These are phyloP conservation scores for Eristalinus sepulchralis DNA, from an alignment of 2,888 invertebrate genomes.

Conservation along the genomic window DNA sequence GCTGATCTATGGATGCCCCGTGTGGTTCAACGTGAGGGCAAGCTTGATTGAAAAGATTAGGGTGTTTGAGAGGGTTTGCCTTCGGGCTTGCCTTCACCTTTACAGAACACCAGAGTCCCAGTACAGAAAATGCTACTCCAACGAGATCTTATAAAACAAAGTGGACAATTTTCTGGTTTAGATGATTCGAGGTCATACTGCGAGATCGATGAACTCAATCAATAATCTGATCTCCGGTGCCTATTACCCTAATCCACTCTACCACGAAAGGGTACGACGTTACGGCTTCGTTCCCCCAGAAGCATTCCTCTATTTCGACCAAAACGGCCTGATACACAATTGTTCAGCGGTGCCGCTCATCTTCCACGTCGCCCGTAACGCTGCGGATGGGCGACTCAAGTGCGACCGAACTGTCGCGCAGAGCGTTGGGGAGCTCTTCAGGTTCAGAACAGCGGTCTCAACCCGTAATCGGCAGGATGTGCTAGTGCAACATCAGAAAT, in stretches of 20 bases:
- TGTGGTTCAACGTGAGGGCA: conserved; percentile 12
- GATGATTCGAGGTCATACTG: neutral
- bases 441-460: too few species aligned
- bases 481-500: too few species aligned
- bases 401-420: neutral
- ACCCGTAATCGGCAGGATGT: too few species aligned
- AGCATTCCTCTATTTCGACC: neutral
- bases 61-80: neutral
- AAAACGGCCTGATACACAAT: neutral
- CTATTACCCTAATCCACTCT: neutral
- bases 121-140: conserved; percentile 4
- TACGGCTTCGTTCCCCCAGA: conserved; percentile 4
- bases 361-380: neutral
- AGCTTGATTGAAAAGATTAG: neutral
- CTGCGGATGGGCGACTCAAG: neutral
- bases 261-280: neutral
- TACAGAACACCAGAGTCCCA: neutral
- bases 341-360: conserved; percentile 3
- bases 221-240: conserved; percentile 5
- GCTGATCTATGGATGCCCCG: conserved; percentile 7
- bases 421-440: neutral
- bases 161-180: neutral
- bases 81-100: neutral
- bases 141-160: neutral
- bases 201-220: neutral